phyloP scores from a whole-genome alignment of 2,113 vertebrate species.

The Callipepla squamata region DNA sequence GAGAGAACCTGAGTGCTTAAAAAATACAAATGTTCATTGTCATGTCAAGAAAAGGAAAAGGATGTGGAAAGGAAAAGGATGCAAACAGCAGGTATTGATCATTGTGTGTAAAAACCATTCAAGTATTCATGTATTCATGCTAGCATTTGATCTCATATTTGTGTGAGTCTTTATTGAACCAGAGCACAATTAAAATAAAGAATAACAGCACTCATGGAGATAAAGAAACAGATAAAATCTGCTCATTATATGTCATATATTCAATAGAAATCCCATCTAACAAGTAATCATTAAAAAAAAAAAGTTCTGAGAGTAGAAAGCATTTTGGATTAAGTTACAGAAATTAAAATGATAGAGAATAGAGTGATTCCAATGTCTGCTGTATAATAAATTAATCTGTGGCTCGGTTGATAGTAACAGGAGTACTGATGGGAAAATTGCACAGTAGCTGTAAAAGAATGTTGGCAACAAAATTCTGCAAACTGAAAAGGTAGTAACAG shows the following conservation, averaged over 20 bases:
- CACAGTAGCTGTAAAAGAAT: neutral
- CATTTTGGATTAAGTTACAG: neutral
- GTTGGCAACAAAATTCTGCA: neutral
- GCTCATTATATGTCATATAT: neutral
- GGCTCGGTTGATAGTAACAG: neutral
- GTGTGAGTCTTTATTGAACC: neutral
- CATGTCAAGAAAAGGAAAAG: no score
- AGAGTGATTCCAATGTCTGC: neutral
- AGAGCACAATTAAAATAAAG: neutral
- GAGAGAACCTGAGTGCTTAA: no score
- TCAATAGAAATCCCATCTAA: neutral
- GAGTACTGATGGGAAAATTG: neutral
- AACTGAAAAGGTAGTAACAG: neutral
- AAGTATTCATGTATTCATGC: neutral
- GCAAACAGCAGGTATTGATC: neutral
- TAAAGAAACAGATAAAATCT: neutral
- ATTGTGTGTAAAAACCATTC: neutral
- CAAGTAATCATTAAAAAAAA: neutral
- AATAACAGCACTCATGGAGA: neutral
- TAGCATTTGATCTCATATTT: neutral
- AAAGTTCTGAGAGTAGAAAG: rapidly evolving
- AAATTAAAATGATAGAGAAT: neutral
- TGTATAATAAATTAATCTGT: neutral
- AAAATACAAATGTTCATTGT: no score
- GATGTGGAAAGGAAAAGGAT: no score